These are phyloP conservation scores for Aurelia coerulea DNA, from an alignment of 30 jellyfish, hydroid and myxozoan genomes.

Conservation along the genomic window DNA sequence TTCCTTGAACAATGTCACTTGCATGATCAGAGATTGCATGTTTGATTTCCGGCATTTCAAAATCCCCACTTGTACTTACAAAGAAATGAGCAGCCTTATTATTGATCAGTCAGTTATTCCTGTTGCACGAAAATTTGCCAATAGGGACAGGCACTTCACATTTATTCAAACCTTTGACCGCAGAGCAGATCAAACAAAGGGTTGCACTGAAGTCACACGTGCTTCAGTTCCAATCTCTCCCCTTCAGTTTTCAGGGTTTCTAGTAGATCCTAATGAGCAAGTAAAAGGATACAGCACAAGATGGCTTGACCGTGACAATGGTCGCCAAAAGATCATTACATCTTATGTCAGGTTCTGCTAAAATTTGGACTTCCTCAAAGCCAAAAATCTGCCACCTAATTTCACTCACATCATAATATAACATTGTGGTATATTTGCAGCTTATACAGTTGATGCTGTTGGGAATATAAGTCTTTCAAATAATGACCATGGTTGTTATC, in stretches of 20 bases:
- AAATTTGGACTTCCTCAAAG: not conserved
- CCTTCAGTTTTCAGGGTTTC: slow-evolving; percentile 16
- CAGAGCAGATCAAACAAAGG: slow-evolving; percentile 33
- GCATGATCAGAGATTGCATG: not conserved
- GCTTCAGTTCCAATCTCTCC: slow-evolving; percentile 44
- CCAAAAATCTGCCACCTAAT: slow-evolving; percentile 1
- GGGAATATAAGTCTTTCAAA: not conserved
- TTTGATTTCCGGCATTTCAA: slow-evolving; percentile 12
- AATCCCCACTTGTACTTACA: slow-evolving; percentile 7
- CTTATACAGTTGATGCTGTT: slow-evolving; percentile 13
- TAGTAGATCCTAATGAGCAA: slow-evolving; percentile 30
- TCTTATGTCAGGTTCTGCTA: slow-evolving; percentile 39
- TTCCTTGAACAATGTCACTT: slow-evolving; percentile 29
- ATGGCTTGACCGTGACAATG: slow-evolving; percentile 6
- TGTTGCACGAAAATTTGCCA: too few species aligned
- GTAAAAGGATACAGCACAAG: slow-evolving; percentile 17
- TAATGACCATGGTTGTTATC: slow-evolving; percentile 7
- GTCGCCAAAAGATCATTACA: not conserved
- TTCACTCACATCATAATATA: slow-evolving; percentile 12
- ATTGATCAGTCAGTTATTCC: not conserved
- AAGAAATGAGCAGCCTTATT: slow-evolving; percentile 1
- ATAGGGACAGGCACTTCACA: too few species aligned
- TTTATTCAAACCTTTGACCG: slow-evolving; percentile 15
- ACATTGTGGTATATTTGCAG: slow-evolving; percentile 15
- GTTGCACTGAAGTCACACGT: slow-evolving; percentile 38